These are phyloP conservation scores for Ascaphus truei DNA, from an alignment of 2,113 vertebrate genomes.

Conservation along the genomic window DNA sequence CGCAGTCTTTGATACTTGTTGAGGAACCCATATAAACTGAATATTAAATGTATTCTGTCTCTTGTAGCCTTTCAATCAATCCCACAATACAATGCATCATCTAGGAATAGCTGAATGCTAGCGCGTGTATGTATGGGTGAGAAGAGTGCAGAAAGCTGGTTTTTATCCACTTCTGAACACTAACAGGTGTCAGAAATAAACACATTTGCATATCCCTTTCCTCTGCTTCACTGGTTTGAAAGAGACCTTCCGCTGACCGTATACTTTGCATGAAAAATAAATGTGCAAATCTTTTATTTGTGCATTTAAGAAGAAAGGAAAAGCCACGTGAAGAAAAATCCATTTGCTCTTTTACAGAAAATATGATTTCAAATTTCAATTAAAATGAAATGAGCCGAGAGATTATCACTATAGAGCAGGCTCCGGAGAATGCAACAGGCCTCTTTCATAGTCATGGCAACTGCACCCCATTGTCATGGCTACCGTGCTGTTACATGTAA, in stretches of 20 bases:
- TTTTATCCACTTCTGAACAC: background rate
- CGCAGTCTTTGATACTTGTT: too few relatives aligned
- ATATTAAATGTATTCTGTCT: too few relatives aligned
- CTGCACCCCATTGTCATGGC: constrained; percentile 69
- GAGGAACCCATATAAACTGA: too few relatives aligned
- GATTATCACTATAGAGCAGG: constrained; percentile 77
- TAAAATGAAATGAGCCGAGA: constrained; percentile 74
- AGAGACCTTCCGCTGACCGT: constrained; percentile 5
- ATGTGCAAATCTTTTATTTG: constrained; percentile 51
- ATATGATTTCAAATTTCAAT: constrained; percentile 80
- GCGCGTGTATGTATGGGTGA: too few relatives aligned
- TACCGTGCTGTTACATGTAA: constrained; percentile 72
- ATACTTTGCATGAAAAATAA: constrained; percentile 33
- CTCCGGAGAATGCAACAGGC: constrained; percentile 62
- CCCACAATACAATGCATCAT: too few relatives aligned
- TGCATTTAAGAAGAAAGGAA: constrained; percentile 6
- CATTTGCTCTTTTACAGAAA: constrained; percentile 62
- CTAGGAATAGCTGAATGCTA: too few relatives aligned
- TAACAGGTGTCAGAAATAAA: constrained; percentile 11
- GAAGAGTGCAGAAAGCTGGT: too few relatives aligned
- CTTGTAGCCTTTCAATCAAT: too few relatives aligned
- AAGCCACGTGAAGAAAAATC: constrained; percentile 33
- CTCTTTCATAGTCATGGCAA: constrained; percentile 80
- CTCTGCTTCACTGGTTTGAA: background rate
- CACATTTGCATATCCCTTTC: background rate